These are phyloP conservation scores for Agrochola litura DNA, from an alignment of 2,888 invertebrate species.

Conservation along the genomic window DNA sequence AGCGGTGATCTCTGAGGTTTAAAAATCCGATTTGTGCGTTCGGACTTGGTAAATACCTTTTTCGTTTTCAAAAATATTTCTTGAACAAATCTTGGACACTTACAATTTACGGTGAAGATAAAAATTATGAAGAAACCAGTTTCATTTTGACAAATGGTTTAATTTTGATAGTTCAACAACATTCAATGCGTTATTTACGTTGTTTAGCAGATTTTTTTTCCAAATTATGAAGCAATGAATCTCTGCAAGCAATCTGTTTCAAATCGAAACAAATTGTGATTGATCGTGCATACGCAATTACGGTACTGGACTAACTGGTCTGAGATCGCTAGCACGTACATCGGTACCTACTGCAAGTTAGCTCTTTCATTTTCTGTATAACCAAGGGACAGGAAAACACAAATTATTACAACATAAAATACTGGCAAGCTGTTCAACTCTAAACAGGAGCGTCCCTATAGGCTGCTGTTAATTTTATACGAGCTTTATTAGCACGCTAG, in stretches of 20 bases:
- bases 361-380: background rate
- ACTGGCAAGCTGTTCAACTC: background rate
- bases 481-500: conserved; percentile 34
- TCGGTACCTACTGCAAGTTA: background rate
- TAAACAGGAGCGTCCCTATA: conserved; percentile 8
- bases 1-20: background rate
- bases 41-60: background rate
- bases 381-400: background rate
- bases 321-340: background rate
- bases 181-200: no score
- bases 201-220: no score
- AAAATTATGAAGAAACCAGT: background rate
- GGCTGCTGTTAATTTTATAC: conserved; percentile 43
- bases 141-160: no score
- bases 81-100: background rate
- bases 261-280: no score
- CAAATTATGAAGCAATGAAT: no score
- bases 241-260: no score
- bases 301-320: background rate
- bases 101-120: background rate
- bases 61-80: background rate
- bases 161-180: no score
- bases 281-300: no score
- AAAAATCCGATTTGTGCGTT: background rate
- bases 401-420: conserved; percentile 14